A percentile compares a stretch with the other conserved stretches of the same genome.
Conservation (phyloP, 1,140 invertebrate species). For the Drosophila ambigua region DNA sequence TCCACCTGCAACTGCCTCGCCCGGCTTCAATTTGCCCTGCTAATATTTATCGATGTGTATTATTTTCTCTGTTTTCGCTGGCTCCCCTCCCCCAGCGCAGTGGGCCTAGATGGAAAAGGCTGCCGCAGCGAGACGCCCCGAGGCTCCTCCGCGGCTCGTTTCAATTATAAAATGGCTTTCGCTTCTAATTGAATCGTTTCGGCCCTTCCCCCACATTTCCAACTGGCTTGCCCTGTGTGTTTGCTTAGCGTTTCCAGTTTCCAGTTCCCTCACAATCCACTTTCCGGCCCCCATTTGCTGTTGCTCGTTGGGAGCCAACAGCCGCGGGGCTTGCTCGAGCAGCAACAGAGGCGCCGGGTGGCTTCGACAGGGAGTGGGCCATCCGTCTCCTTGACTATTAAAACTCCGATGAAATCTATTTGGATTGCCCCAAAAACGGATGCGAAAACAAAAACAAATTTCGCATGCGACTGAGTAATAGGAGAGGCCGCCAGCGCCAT, state of each 20-base stretch:
- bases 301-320: constrained; percentile 34
- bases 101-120: constrained; percentile 46
- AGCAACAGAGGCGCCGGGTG: constrained; percentile 23
- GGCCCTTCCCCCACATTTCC: constrained; percentile 11
- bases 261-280: constrained; percentile 1
- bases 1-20: not conserved
- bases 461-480: constrained; percentile 30
- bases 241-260: constrained; percentile 46
- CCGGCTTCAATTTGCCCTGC: constrained; percentile 22
- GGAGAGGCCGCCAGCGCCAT: constrained; percentile 22
- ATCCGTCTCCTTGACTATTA: constrained; percentile 54
- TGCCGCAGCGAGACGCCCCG: constrained; percentile 9
- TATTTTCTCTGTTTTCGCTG: constrained; percentile 39
- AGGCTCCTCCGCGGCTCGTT: constrained; percentile 46
- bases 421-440: constrained; percentile 27
- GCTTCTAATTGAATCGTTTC: constrained; percentile 77
- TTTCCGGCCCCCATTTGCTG: constrained; percentile 38
- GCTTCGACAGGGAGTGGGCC: not conserved
- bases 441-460: constrained; percentile 36
- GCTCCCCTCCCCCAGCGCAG: not conserved
- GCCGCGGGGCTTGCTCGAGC: constrained; percentile 41
- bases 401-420: constrained; percentile 44
- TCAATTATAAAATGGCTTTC: constrained; percentile 82
- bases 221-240: constrained; percentile 19
- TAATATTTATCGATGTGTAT: constrained; percentile 71